phyloP scores from a whole-genome alignment of 2,797 vertebrate genomes.

The Aselliscus stoliczkanus region DNA sequence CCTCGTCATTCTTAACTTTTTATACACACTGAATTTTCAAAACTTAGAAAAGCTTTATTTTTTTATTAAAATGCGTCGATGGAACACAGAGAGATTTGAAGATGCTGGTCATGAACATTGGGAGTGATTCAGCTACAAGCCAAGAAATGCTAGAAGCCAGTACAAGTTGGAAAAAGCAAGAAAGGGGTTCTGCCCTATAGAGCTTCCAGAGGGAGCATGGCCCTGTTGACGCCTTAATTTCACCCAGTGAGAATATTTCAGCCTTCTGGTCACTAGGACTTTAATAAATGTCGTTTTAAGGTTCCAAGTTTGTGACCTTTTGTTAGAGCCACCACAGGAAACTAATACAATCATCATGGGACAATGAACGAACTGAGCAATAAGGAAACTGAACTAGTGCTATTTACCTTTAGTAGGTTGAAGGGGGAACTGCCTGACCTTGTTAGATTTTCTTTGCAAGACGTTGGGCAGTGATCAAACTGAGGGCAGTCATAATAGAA shows the following conservation, averaged over 20 bases:
- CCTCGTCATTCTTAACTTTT: neutral
- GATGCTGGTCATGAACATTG: neutral
- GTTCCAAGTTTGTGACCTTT: neutral
- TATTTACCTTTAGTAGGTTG: neutral
- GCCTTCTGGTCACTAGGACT: neutral
- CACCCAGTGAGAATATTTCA: neutral
- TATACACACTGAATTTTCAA: neutral
- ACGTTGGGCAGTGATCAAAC: neutral
- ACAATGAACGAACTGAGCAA: neutral
- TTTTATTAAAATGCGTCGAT: neutral
- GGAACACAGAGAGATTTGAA: neutral
- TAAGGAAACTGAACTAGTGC: neutral
- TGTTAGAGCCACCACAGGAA: neutral
- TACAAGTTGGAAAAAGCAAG: neutral
- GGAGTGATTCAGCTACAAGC: neutral
- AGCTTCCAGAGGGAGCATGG: neutral
- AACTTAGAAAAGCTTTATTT: neutral
- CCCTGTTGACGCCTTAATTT: neutral
- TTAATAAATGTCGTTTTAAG: neutral
- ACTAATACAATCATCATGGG: neutral
- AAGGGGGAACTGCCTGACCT: neutral
- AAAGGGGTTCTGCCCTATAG: neutral
- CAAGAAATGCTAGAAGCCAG: neutral
- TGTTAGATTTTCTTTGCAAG: neutral
- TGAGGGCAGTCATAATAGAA: neutral